Evolutionary conservation across 2,113 vertebrate genomes (phyloP), one percentile per base, ranked within the genome.

Genomic region (Dipodomys stephensi): DNA sequence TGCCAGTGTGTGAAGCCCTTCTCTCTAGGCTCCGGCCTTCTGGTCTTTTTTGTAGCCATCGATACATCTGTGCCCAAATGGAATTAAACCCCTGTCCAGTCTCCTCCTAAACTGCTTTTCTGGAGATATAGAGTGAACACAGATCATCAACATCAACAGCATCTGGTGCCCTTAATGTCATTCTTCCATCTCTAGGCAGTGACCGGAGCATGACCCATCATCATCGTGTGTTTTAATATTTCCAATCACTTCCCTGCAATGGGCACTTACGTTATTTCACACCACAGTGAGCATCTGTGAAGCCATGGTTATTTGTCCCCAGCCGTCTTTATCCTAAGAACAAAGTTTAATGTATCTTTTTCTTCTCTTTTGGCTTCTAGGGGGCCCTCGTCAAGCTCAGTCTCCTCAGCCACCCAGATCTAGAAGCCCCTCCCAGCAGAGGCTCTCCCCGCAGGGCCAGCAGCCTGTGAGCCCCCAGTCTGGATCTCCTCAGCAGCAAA

Each of bases 401-500:
- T 97, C 96, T 78, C 94, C 98, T 76, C 97, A 98, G 93, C 96
- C 98, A 44, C 64, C 97, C 1, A 93, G 98, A 60, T 96, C 98
- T 62, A 97, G 96, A 0, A 96, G 97, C 3, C 98, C 98, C 53
- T 98, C 98, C 0, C 98, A 98, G 19, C 98, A 98, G 96, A 97
- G 98, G 73, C 98, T 98, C 69, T 98, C 98, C 87, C 98, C 98
- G 4, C 98, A 98, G 91, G 98, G 98, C 81, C 98, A 98, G 91
- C 98, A 99, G 93, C 98, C 98, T 13, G 97, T 98, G 92, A 98
- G 98, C n/a, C 98, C 98, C 13, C 98, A 98, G 71, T 96, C 98
- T 1, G 98, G 97, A 1, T 99, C 98, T 10, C 99, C 99, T 20
- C 99, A 99, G 57, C 99, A 99, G 80, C 99, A 99, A 96, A 99